Evolutionary conservation across 2,797 vertebrate genomes (phyloP), one percentile per base, ranked within the genome.

Genomic region (Myotis daubentonii): DNA sequence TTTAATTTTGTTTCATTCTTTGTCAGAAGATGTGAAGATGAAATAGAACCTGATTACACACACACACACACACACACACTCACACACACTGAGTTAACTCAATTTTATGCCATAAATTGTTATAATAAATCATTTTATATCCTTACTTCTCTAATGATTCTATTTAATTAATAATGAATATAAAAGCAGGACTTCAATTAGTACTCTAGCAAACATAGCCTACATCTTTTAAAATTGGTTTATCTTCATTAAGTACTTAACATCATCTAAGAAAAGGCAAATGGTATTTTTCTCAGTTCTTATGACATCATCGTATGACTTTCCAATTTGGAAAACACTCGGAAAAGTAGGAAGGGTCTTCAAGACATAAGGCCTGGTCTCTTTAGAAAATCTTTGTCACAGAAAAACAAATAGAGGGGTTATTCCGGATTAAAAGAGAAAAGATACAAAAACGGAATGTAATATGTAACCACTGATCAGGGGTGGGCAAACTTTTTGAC

Each of bases 1-100:
- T 93, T 81, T 80, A 36, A 80, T 79, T 90, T 90, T 80, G 22
- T 57, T 95, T 89, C 30, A 80, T 80, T 84, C n/a, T 89, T 89
- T 83, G 71, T 76, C 33, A 44, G 38, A 86, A 65, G 60, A 89
- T 76, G 19, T 36, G 72, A 89, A 49, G 17, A 28, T 80, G 84
- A 89, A 95, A 60, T 28, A 74, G 33, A 74, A 71, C 51, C 62
- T 88, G 72, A 33, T 60, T 80, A 80, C 28, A 16, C 41, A 66
- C 20, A 68, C 16, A 41, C 62, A 57, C 23, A 70, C 28, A 75
- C 36, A 57, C 44, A 41, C 22, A 38, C 5, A 33, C n/a, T 75
- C 20, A 49, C 11, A 76, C 23, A 20, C 25, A 78, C 3, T 66
- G 36, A 55, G 28, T 92, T 92, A 89, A 92, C 6, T 84, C 33